A percentile compares a stretch with the other conserved stretches of the same genome.
Conservation (phyloP, 2,888 invertebrate species). For the Venustoraphidia nigricollis region DNA sequence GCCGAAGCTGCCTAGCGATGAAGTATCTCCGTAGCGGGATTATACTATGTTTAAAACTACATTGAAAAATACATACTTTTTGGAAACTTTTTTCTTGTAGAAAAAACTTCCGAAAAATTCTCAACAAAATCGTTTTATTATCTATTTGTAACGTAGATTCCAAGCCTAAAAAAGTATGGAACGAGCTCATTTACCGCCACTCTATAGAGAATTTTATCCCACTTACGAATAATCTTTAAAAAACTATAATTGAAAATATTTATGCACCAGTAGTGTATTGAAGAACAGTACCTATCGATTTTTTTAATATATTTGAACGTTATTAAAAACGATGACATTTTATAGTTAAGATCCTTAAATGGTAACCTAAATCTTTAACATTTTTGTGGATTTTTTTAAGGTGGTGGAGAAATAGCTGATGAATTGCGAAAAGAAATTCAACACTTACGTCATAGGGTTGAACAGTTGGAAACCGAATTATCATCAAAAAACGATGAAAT, state of each 20-base stretch:
- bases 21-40: too few relatives aligned
- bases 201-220: too few relatives aligned
- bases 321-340: background rate
- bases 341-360: background rate
- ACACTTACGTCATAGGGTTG: slow-evolving; percentile 61
- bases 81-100: too few relatives aligned
- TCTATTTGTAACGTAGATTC: too few relatives aligned
- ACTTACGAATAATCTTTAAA: too few relatives aligned
- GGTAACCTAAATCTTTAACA: background rate
- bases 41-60: too few relatives aligned
- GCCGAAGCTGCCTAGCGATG: too few relatives aligned
- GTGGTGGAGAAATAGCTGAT: slow-evolving; percentile 53
- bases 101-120: too few relatives aligned
- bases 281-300: background rate
- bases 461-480: slow-evolving; percentile 66
- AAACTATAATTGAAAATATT: background rate
- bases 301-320: background rate
- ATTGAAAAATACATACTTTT: too few relatives aligned
- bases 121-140: too few relatives aligned
- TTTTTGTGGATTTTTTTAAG: slow-evolving; percentile 14
- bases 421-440: slow-evolving; percentile 62
- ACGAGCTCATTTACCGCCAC: too few relatives aligned
- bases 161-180: too few relatives aligned
- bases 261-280: background rate
- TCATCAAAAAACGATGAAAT: slow-evolving; percentile 74